Evolutionary conservation across 2,113 vertebrate species (phyloP), one percentile per base, ranked within the genome.

Genomic region (Ochotona princeps): DNA sequence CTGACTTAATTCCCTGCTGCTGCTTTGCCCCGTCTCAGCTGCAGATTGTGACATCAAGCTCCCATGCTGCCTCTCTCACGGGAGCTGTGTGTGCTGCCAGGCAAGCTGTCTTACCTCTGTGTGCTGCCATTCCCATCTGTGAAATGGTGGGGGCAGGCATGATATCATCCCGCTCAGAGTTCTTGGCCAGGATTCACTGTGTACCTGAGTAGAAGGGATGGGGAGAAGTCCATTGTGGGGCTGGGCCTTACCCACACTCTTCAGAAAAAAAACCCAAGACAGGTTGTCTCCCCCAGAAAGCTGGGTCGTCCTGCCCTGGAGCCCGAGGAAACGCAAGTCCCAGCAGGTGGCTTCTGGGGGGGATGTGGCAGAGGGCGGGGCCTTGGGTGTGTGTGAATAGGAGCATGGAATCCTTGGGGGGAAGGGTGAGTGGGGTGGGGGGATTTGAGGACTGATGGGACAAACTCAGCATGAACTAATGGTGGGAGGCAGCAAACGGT

Each of bases 281-380:
- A 44, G 38, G 38, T 44, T 44, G 38, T 57, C 30, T 13, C 21
- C 30, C 30, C 66, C 63, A 9, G 5, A 51, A 91, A 61, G 44
- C n/a, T 8, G 61, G 20, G 18, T 21, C 30, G 21, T 6, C 61
- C 0, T 2, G 25, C 7, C 0, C 2, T 0, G 47, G 69, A 4
- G 30, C 11, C 0, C n/a, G 9, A 6, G 26, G 18, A 28, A 20
- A 38, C n/a, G 14, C 23, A 23, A 3, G 3, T 8, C 1, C 47
- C 57, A 35, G 75, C 23, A 44, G 23, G 0, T 1, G 10, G 23
- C 1, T 18, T 23, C 25, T 2, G 49, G 63, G 67, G 63, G 67
- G n/a, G 49, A 28, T 12, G 13, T 9, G 1, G 38, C 7, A 8
- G 26, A 47, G 70, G 23, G 4, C 7, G 0, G 73, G 47, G 61